Base-by-base conservation (phyloP, 2,113 vertebrate genomes). In the Heterochromis multidens region DNA sequence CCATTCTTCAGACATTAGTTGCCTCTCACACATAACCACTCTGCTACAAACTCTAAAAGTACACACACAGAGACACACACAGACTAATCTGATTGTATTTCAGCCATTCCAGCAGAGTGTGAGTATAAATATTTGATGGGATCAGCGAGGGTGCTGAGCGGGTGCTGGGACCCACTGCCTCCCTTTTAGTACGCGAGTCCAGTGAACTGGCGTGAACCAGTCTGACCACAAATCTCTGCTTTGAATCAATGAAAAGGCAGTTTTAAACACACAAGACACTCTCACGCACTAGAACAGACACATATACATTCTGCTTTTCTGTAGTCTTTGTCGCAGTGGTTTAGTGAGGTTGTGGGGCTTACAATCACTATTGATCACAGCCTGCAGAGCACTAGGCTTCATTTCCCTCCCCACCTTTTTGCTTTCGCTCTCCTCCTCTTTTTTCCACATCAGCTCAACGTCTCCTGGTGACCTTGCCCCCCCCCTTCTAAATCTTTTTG, bases 91-190 rank as follows among this genome's bases (percentile, higher is more conserved):
- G 85, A 88, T 84, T 90, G 85, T 83, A 80, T 89, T 86, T 80
- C 83, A 78, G 85, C 11, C 14, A 74, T 85, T 88, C 87, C 77
- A 54, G 35, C 70, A 59, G 87, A 83, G 81, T 90, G 82, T 80
- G 72, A 88, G 81, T 79, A 88, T 91, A 90, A 93, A 93, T 92
- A 93, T 93, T 93, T 93, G 83, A 93, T 89, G 79, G 59, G 59
- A 78, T 77, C 79, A 63, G 72, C 7, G 29, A 80, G 67, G 58
- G 82, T 81, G 77, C 72, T 57, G 82, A 62, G 60, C 17, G 12
- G 79, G 25, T 56, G 72, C 81, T 86, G 85, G 52, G 85, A 84
- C 80, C 76, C 35, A 5, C 57, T 67, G 80, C 54, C 54, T 79
- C 56, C 40, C 61, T 67, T 86, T 90, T 56, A 46, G 57, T 37